Percentiles rank a stretch among this genome's conserved stretches.
Evolutionary conservation across 2,113 vertebrate species (phyloP).

Genomic region (Lepus americanus): DNA sequence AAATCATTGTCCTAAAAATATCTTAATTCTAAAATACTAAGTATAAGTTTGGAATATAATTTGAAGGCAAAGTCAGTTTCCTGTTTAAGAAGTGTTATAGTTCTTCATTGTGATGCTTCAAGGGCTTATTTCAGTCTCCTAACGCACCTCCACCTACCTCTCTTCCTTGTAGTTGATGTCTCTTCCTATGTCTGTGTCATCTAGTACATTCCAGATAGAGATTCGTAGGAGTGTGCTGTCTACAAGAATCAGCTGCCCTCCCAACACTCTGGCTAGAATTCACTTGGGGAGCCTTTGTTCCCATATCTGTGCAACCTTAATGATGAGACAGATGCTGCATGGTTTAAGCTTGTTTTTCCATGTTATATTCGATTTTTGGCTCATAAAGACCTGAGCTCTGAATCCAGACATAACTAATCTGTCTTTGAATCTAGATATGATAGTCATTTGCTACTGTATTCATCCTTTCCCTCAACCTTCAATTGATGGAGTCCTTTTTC

Average conservation of each 20-base stretch:
- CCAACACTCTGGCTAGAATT: fast-evolving
- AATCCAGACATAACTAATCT: background rate
- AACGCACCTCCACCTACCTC: background rate
- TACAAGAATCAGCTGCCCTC: background rate
- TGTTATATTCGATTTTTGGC: background rate
- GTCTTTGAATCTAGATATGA: background rate
- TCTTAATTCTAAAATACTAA: conserved; percentile 62
- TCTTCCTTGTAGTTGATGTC: background rate
- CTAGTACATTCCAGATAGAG: background rate
- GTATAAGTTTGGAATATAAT: conserved; percentile 67
- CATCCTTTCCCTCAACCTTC: background rate
- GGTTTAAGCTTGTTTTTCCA: background rate
- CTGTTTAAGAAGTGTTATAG: conserved; percentile 55
- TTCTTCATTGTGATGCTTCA: background rate
- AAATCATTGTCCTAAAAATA: conserved; percentile 67
- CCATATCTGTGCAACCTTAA: background rate
- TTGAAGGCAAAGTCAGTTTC: conserved; percentile 61
- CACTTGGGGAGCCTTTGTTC: background rate
- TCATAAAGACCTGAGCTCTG: background rate
- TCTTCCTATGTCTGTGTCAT: background rate
- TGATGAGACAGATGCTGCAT: background rate
- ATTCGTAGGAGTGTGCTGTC: background rate
- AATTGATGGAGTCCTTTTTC: background rate
- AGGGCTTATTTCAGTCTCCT: conserved; percentile 26
- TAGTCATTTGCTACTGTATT: background rate